Conservation (phyloP, 2,888 invertebrate genomes). For the Amorpha juglandis region DNA sequence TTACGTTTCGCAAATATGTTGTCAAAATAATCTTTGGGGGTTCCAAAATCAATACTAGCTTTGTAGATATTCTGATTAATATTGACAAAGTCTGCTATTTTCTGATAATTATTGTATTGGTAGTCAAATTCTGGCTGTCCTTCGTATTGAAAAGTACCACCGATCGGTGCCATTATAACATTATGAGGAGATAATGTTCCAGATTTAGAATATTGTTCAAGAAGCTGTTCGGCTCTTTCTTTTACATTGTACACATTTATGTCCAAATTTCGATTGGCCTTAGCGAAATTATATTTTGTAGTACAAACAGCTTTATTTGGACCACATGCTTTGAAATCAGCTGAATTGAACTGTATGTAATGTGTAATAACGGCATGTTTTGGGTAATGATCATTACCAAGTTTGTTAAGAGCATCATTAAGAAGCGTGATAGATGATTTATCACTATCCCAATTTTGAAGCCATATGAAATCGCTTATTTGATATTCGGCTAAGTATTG, state of each 20-base stretch:
- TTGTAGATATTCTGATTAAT: conserved; percentile 87
- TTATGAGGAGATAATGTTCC: conserved; percentile 95
- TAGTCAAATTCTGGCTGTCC: conserved; percentile 95
- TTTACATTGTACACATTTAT: conserved; percentile 93
- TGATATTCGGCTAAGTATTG: conserved; percentile 94
- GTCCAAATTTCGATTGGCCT: conserved; percentile 88
- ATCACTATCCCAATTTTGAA: conserved; percentile 90
- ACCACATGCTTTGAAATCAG: conserved; percentile 67
- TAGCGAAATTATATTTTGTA: conserved; percentile 86
- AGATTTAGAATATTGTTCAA: conserved; percentile 95
- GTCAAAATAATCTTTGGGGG: conserved; percentile 93
- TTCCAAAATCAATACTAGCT: conserved; percentile 93
- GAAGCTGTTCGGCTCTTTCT: conserved; percentile 91
- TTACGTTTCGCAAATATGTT: conserved; percentile 86
- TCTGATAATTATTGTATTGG: conserved; percentile 95
- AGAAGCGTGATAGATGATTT: conserved; percentile 51
- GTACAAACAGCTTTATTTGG: conserved; percentile 60
- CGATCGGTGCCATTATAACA: conserved; percentile 95
- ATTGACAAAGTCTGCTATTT: conserved; percentile 94
- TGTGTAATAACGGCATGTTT: conserved; percentile 67
- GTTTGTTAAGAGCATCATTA: conserved; percentile 59
- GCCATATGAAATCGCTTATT: conserved; percentile 95
- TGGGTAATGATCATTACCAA: conserved; percentile 65
- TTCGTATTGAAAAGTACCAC: conserved; percentile 96
- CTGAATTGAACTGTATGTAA: conserved; percentile 70